These are phyloP conservation scores for Apodemia duryi DNA, from an alignment of 2,888 invertebrate species.

Conservation along the genomic window DNA sequence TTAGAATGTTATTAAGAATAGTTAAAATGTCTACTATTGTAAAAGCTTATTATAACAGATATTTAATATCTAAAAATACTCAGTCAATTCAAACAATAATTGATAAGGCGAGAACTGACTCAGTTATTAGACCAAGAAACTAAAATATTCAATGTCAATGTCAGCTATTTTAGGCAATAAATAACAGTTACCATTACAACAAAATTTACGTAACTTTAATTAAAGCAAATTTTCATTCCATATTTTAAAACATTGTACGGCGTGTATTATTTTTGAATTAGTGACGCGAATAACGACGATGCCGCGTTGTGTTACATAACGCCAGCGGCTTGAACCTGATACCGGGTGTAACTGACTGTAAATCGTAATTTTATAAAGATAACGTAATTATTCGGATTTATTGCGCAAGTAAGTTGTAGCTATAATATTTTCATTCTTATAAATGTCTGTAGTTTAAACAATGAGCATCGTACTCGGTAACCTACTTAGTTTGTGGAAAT, in stretches of 20 bases:
- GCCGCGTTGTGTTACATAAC: slow-evolving; percentile 19
- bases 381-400: not conserved
- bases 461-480: too few species aligned
- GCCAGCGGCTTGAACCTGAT: slow-evolving; percentile 12
- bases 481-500: too few species aligned
- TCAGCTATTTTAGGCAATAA: not conserved
- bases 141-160: slow-evolving; percentile 4
- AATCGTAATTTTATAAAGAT: slow-evolving; percentile 4
- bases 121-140: not conserved
- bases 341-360: slow-evolving; percentile 11
- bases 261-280: not conserved
- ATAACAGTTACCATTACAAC: not conserved
- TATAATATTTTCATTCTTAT: not conserved
- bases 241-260: not conserved
- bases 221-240: not conserved
- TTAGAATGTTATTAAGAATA: too few species aligned
- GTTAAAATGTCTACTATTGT: not conserved
- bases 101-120: slow-evolving; percentile 5
- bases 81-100: not conserved
- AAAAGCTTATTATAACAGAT: not conserved
- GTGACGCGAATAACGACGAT: not conserved
- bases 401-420: not conserved
- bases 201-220: not conserved
- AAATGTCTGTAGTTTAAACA: not conserved
- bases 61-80: slow-evolving; percentile 6